Conservation (phyloP, 2,797 vertebrate genomes). For the Coregonus sp. region DNA sequence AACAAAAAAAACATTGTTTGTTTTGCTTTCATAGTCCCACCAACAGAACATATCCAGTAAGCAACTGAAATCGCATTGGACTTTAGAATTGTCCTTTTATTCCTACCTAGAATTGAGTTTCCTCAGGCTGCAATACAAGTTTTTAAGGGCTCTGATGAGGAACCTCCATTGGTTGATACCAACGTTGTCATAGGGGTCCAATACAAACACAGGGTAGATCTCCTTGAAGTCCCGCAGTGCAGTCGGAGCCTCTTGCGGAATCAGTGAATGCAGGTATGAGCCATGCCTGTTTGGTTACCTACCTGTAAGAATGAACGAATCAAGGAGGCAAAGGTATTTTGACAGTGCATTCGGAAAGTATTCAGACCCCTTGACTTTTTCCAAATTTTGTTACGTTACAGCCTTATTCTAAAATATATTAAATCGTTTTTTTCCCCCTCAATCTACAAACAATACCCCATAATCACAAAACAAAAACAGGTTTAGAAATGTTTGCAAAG, state of each 20-base stretch:
- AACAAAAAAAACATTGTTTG: background rate
- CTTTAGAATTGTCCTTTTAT: background rate
- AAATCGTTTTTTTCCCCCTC: too few relatives aligned
- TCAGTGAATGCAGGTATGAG: constrained; percentile 73
- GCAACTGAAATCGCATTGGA: background rate
- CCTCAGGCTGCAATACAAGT: constrained; percentile 74
- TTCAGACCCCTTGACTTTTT: too few relatives aligned
- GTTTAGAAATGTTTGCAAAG: too few relatives aligned
- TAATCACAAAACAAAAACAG: too few relatives aligned
- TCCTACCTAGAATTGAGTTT: constrained; percentile 72
- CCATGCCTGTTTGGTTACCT: constrained; percentile 10
- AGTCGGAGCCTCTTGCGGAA: constrained; percentile 79
- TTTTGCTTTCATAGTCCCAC: background rate
- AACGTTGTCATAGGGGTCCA: constrained; percentile 63
- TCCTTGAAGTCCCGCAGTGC: constrained; percentile 66
- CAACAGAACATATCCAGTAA: background rate
- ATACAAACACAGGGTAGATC: constrained; percentile 75
- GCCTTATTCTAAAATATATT: too few relatives aligned
- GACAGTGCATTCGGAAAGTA: too few relatives aligned
- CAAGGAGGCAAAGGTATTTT: background rate
- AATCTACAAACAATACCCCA: too few relatives aligned
- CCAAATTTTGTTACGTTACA: too few relatives aligned
- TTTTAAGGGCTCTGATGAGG: constrained; percentile 67
- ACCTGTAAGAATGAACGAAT: background rate
- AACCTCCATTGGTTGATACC: constrained; percentile 71